Conservation (phyloP, 2,113 vertebrate genomes). For the Rhinolophus sinicus region DNA sequence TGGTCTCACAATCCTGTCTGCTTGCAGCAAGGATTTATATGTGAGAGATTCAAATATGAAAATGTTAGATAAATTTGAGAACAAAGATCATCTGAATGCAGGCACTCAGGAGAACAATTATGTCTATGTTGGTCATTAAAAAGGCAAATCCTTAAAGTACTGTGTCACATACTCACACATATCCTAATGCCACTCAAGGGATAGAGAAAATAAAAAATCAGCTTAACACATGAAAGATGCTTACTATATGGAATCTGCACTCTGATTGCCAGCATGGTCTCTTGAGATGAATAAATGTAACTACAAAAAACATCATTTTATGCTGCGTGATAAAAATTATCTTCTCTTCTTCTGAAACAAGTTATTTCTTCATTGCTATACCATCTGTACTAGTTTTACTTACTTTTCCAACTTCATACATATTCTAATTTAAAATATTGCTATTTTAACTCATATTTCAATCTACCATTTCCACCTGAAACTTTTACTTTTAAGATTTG, state of each 20-base stretch:
- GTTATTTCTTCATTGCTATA: not conserved
- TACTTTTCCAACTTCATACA: not conserved
- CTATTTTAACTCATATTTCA: not conserved
- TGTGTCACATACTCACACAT: not conserved
- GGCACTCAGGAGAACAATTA: not conserved
- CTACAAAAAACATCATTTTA: not conserved
- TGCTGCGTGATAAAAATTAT: not conserved
- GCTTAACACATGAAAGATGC: not conserved
- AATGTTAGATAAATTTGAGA: not conserved
- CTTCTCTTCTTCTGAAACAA: not conserved
- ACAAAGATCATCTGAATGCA: not conserved
- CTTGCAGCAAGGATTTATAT: not conserved
- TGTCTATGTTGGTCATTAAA: not conserved
- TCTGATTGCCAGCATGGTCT: not conserved
- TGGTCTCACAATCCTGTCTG: not conserved
- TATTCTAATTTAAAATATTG: not conserved
- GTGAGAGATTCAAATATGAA: not conserved
- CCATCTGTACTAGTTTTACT: not conserved
- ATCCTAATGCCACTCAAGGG: not conserved
- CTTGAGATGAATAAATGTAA: not conserved
- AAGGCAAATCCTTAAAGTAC: not conserved
- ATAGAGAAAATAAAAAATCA: not conserved
- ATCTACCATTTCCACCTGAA: not conserved
- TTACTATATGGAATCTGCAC: not conserved
- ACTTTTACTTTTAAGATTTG: not conserved